Evolutionary conservation across 2,113 vertebrate species (phyloP), one percentile per base, ranked within the genome.

Genomic region (Datnioides undecimradiatus): DNA sequence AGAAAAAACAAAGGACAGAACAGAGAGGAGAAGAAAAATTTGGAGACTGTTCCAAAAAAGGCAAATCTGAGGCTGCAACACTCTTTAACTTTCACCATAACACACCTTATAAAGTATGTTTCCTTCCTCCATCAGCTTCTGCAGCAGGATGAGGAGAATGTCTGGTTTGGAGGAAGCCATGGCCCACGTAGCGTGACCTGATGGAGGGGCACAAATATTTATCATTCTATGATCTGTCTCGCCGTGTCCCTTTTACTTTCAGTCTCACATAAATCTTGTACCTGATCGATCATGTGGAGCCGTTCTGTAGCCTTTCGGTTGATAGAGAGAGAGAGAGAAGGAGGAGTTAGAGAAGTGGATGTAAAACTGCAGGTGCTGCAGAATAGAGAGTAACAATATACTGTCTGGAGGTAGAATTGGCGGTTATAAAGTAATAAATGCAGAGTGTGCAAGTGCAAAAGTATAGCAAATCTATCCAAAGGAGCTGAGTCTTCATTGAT

Each of bases 81-180:
- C 33, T 34, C 10, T 3, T 3, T n/a, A 57, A 34, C 38, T 58
- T 54, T 49, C 1, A 6, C 13, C 3, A 5, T 1, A 34, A 13
- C 8, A 65, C 86, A 98, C 98, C 96, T 98, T 99, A 90, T 99
- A 99, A 65, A 99, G 94, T 23, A 95, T 57, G 90, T 99, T 99
- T 64, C 98, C 98, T 93, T 99, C 98, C 91, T 99, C 98, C 97
- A 99, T 98, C 79, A 99, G 93, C 88, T 99, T 99, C 95, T 99
- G 98, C 79, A 99, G 94, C 76, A 99, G 96, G 87, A 99, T 99
- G 85, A 99, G 96, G 84, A 99, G 95, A 82, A 99, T 98, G 88
- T 99, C 98, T 0, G 98, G 98, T 91, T 99, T 99, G 82, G 98
- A 98, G 33, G 98, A 99, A 67, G 98, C 98, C 98, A 99, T 98